These are phyloP conservation scores for Oeneis ivallda DNA, from an alignment of 2,888 invertebrate genomes.

Conservation along the genomic window DNA sequence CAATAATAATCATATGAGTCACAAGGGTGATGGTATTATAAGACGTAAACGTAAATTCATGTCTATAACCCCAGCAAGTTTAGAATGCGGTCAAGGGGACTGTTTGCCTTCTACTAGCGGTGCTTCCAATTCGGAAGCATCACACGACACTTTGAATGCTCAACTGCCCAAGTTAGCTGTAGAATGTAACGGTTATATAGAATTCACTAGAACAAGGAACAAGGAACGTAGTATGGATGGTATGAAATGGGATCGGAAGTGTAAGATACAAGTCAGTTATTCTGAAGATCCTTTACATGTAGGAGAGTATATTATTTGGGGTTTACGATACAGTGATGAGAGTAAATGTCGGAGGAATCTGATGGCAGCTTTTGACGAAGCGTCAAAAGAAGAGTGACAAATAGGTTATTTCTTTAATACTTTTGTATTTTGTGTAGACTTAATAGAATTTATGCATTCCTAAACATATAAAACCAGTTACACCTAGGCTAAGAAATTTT, in stretches of 20 bases:
- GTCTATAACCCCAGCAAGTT: conserved; percentile 67
- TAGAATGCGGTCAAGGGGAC: conserved; percentile 73
- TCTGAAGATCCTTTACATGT: conserved; percentile 75
- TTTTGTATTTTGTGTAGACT: not conserved
- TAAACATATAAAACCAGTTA: not conserved
- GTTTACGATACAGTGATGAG: conserved; percentile 83
- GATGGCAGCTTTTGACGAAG: conserved; percentile 76
- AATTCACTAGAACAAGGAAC: conserved; percentile 68
- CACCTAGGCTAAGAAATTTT: not conserved
- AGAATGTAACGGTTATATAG: conserved; percentile 73
- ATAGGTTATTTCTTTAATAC: not conserved
- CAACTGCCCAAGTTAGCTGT: conserved; percentile 71
- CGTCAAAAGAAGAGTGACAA: conserved; percentile 51
- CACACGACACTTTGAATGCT: conserved; percentile 66
- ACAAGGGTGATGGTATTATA: conserved; percentile 61
- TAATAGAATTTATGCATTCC: not conserved
- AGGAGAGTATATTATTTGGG: conserved; percentile 82
- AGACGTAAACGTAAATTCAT: conserved; percentile 56
- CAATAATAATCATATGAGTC: conserved; percentile 51
- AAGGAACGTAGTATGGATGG: conserved; percentile 59
- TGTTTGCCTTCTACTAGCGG: conserved; percentile 74
- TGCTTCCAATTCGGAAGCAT: conserved; percentile 58
- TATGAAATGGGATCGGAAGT: conserved; percentile 83
- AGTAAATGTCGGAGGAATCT: conserved; percentile 83
- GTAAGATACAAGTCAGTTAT: conserved; percentile 84